phyloP scores from a whole-genome alignment of 2,888 invertebrate species.

The Drosophila putrida region DNA sequence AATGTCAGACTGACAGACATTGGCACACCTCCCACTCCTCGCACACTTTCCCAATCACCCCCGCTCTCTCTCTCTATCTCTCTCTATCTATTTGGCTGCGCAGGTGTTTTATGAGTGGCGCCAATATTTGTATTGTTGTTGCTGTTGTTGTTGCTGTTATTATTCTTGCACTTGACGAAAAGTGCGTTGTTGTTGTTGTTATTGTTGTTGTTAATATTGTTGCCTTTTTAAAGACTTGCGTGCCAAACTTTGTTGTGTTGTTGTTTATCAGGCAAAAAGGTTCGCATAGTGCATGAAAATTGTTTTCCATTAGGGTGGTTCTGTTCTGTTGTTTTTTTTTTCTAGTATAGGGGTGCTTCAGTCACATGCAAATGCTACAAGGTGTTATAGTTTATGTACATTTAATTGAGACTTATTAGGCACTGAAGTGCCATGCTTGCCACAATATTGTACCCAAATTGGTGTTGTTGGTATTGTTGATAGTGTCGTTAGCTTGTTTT shows the following conservation, averaged over 20 bases:
- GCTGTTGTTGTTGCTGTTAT: constrained; percentile 38
- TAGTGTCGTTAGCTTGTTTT: constrained; percentile 41
- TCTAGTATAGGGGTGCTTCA: constrained; percentile 13
- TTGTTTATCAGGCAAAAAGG: constrained; percentile 27
- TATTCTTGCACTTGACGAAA: constrained; percentile 52
- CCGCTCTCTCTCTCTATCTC: background rate
- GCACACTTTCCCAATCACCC: background rate
- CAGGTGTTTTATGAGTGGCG: constrained; percentile 67
- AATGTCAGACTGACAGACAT: constrained; percentile 56
- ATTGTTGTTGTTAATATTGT: constrained; percentile 28
- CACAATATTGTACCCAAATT: constrained; percentile 37
- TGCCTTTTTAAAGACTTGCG: constrained; percentile 65
- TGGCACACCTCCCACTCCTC: background rate
- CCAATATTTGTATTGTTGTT: constrained; percentile 50
- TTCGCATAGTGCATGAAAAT: constrained; percentile 37
- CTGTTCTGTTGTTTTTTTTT: background rate
- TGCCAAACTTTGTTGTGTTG: constrained; percentile 56
- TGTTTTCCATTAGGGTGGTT: constrained; percentile 44
- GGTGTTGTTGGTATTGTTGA: constrained; percentile 42
- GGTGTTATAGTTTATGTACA: constrained; percentile 78
- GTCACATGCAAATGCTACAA: constrained; percentile 71
- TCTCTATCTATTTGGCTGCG: constrained; percentile 11
- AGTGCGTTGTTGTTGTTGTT: constrained; percentile 38
- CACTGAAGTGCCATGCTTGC: constrained; percentile 48
- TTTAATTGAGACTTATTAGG: constrained; percentile 79